Evolutionary conservation across 1,140 invertebrate species (phyloP).

Genomic region (Metopolophium dirhodum): DNA sequence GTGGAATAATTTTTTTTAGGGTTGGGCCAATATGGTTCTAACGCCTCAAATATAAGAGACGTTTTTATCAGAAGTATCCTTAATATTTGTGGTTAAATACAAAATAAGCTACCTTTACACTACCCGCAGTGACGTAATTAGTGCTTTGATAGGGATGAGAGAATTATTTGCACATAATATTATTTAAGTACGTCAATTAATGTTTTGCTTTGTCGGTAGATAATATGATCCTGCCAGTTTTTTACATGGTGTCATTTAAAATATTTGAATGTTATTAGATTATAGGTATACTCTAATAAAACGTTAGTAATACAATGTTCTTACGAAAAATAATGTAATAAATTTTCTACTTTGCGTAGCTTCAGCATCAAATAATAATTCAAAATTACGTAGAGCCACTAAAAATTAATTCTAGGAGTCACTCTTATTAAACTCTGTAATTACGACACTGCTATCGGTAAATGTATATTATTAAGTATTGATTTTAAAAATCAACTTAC

Average conservation of each 20-base stretch:
- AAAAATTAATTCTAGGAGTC: background rate
- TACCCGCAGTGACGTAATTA: background rate
- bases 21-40: too few relatives aligned
- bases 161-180: background rate
- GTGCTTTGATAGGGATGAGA: background rate
- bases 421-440: background rate
- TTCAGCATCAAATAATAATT: background rate
- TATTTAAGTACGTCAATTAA: background rate
- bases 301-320: background rate
- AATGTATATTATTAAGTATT: background rate
- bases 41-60: background rate
- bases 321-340: background rate
- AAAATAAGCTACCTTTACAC: background rate
- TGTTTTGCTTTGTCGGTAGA: background rate
- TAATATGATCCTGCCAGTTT: background rate
- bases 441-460: background rate
- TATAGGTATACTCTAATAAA: background rate
- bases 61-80: background rate
- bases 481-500: constrained; percentile 68
- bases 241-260: background rate
- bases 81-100: background rate
- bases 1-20: too few relatives aligned
- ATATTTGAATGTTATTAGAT: background rate
- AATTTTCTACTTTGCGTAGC: background rate
- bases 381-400: background rate